Evolutionary conservation across 2,888 invertebrate genomes (phyloP).

Genomic region (Cordilura impudica): DNA sequence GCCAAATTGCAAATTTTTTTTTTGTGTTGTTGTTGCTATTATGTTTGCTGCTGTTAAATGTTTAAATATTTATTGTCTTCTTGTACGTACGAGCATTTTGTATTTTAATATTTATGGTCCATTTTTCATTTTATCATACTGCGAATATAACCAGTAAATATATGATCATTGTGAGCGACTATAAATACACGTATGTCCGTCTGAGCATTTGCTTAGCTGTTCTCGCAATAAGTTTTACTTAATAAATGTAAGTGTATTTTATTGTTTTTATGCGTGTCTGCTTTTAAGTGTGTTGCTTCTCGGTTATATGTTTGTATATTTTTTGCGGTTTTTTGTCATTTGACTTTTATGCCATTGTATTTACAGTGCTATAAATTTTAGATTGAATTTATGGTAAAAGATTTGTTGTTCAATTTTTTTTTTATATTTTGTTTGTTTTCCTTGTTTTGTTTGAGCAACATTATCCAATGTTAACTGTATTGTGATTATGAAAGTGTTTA

Average conservation of each 20-base stretch:
- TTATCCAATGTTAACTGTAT: constrained; percentile 9
- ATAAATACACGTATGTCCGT: not conserved
- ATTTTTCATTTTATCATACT: constrained; percentile 50
- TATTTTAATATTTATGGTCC: constrained; percentile 55
- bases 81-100: not conserved
- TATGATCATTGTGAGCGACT: not conserved
- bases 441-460: not conserved
- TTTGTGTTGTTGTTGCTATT: not conserved
- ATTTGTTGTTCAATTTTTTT: constrained; percentile 19
- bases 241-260: constrained; percentile 22
- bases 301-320: constrained; percentile 3
- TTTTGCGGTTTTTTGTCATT: constrained; percentile 16
- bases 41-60: not conserved
- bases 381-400: constrained; percentile 53
- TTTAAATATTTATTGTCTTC: constrained; percentile 37
- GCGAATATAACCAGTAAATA: not conserved
- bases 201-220: constrained; percentile 4
- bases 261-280: constrained; percentile 46
- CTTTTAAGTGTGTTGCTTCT: constrained; percentile 13
- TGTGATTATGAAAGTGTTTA: constrained; percentile 50
- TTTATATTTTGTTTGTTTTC: not conserved
- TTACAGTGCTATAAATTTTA: constrained; percentile 53
- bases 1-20: not conserved
- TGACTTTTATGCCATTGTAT: constrained; percentile 59
- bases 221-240: not conserved